These are phyloP conservation scores for Boulengeromyrus knoepffleri DNA, from an alignment of 2,113 vertebrate genomes.

Conservation along the genomic window DNA sequence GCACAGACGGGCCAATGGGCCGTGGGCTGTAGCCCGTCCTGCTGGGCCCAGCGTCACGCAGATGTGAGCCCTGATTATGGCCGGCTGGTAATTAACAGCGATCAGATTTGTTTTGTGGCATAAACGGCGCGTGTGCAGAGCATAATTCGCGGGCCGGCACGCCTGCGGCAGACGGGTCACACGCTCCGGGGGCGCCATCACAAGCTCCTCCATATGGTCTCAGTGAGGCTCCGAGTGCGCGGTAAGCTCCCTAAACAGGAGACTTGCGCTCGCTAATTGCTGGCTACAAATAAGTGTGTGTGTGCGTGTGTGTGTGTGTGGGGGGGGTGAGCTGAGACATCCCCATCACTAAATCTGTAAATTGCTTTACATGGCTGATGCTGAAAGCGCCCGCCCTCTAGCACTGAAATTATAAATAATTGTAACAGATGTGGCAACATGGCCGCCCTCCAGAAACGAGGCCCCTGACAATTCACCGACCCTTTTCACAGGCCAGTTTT, in stretches of 20 bases:
- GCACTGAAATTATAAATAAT: constrained; percentile 99
- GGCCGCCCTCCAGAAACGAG: constrained; percentile 98
- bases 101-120: constrained; percentile 99
- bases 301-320: constrained; percentile 2
- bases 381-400: constrained; percentile 89
- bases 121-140: constrained; percentile 98
- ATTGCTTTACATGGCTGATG: constrained; percentile 97
- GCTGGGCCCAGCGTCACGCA: constrained; percentile 80
- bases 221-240: constrained; percentile 86
- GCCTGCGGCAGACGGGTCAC: constrained; percentile 98
- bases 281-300: constrained; percentile 68
- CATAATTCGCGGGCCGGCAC: constrained; percentile 96
- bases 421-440: constrained; percentile 99
- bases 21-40: constrained; percentile 73
- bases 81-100: constrained; percentile 96
- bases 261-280: constrained; percentile 99
- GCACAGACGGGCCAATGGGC: constrained; percentile 74
- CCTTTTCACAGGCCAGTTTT: constrained; percentile 99
- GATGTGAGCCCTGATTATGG: constrained; percentile 90
- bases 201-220: constrained; percentile 99
- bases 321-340: constrained; percentile 73
- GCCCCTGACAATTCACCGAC: constrained; percentile 99
- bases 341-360: constrained; percentile 98
- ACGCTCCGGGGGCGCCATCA: constrained; percentile 95
- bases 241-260: constrained; percentile 97